Evolutionary conservation across 2,113 vertebrate genomes (phyloP), one percentile per base, ranked within the genome.

Genomic region (Columba livia): DNA sequence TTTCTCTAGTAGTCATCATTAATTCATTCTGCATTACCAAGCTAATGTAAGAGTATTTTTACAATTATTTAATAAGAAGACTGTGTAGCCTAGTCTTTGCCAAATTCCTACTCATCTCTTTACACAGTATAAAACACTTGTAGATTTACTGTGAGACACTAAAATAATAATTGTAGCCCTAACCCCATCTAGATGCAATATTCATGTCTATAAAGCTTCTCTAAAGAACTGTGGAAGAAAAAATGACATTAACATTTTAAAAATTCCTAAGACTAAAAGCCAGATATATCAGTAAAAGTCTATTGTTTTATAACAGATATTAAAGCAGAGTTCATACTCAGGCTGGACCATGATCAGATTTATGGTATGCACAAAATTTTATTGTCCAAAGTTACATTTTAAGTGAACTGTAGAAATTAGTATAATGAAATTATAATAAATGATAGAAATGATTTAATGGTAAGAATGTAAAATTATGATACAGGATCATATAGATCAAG

Each of bases 31-130:
- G 0, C 57, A 2, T 70, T 93, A 32, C 12, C 85, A 62, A 90
- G 3, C 17, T 75, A 36, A 26, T 51, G 3, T 50, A 32, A 56
- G 20, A 67, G 6, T 31, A 38, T 85, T 89, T 93, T 91, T 83
- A 25, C 21, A 69, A 40, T 19, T 91, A 61, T 57, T 89, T 91
- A 61, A 23, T 56, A 82, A 38, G 54, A 73, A 48, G 25, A 51
- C 9, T 0, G 0, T 25, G 8, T 54, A 64, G 6, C 53, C 12
- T 61, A 48, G 7, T 29, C 12, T 79, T 93, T 61, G 14, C n/a
- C 9, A 40, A n/a, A 11, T 85, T 85, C n/a, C 40, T 61, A 2
- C 29, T 79, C 10, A 18, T 82, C 25, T 87, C 24, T 70, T 5
- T 64, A 9, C 18, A 23, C 29, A 48, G 10, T 56, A 26, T 53